Conservation (phyloP, 2,113 vertebrate genomes). For the Sprattus sprattus region DNA sequence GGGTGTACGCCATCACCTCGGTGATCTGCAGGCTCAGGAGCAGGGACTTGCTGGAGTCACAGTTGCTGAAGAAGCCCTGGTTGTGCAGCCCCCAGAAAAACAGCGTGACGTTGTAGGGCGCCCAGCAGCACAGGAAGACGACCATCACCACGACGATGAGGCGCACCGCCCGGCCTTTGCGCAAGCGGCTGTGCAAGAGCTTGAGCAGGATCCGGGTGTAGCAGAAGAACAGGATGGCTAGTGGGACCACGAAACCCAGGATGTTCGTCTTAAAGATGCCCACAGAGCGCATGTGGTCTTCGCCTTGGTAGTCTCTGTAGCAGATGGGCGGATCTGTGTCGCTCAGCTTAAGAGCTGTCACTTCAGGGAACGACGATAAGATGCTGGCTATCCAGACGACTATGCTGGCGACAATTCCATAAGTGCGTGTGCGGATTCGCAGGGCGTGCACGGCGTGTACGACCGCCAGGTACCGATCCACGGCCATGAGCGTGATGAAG, state of each 20-base stretch:
- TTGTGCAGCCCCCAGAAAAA: slow-evolving; percentile 61
- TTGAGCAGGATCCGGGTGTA: slow-evolving; percentile 65
- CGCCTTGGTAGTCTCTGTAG: fast-evolving
- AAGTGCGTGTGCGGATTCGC: slow-evolving; percentile 68
- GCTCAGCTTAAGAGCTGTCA: slow-evolving; percentile 50
- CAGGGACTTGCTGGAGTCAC: slow-evolving; percentile 58
- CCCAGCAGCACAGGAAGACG: slow-evolving; percentile 71
- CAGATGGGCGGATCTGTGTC: background rate
- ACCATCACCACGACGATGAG: slow-evolving; percentile 61
- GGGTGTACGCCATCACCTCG: slow-evolving; percentile 64
- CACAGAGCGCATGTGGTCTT: background rate
- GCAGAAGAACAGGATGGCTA: slow-evolving; percentile 63
- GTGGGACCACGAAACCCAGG: slow-evolving; percentile 63
- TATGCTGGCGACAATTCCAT: slow-evolving; percentile 68
- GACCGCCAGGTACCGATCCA: slow-evolving; percentile 87
- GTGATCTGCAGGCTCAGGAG: slow-evolving; percentile 55
- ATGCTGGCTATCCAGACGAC: slow-evolving; percentile 72
- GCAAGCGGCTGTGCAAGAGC: slow-evolving; percentile 47
- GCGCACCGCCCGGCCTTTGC: slow-evolving; percentile 63
- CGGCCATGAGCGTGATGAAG: slow-evolving; percentile 85
- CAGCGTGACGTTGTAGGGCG: slow-evolving; percentile 64
- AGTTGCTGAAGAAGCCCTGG: fast-evolving
- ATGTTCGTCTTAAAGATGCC: slow-evolving; percentile 67
- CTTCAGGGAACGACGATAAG: slow-evolving; percentile 73
- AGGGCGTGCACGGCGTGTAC: slow-evolving; percentile 82